Evolutionary conservation across 2,888 invertebrate genomes (phyloP), one percentile per base, ranked within the genome.

Genomic region (Leptinotarsa peninsularis): DNA sequence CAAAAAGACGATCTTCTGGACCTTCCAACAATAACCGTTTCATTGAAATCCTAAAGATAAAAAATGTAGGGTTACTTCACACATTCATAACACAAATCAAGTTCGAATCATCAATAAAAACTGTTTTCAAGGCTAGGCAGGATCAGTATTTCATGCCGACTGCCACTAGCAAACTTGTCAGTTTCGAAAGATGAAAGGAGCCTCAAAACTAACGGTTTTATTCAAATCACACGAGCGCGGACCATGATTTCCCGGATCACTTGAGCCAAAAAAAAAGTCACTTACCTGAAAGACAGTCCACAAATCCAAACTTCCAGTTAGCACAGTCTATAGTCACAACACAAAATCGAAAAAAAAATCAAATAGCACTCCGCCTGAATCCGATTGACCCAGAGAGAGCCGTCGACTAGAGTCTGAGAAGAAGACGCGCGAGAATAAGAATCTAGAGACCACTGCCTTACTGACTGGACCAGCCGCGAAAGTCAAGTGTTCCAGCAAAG

Each of bases 361-460:
- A 3, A 63, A 63, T 63, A 17, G 63, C 63, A n/a, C 10, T 63
- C 63, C 63, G 33, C 49, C 49, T 10, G 69, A 60, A 60, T 49
- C 49, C 18, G 63, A 63, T 72, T 69, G 72, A 72, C 72, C 72
- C 69, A 72, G 72, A 72, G 69, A 77, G 67, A 68, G 63, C 72
- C 54, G 71, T 70, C 72, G 52, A 76, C 72, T 60, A 74, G 71
- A 68, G 75, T 77, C 77, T 73, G 71, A 72, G 71, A 74, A 72
- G 71, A 74, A 60, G 71, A 71, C 54, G 71, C 56, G 67, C 60
- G 67, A 74, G 54, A 67, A 73, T 50, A 17, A 71, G 71, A 67
- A 71, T 71, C 71, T 74, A 67, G 66, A 71, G 67, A 78, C 78
- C 78, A 78, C 76, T 78, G 76, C 76, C 78, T 78, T 76, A 78